Conservation (phyloP, 2,797 vertebrate species). For the Rhyacichthys aspro region DNA sequence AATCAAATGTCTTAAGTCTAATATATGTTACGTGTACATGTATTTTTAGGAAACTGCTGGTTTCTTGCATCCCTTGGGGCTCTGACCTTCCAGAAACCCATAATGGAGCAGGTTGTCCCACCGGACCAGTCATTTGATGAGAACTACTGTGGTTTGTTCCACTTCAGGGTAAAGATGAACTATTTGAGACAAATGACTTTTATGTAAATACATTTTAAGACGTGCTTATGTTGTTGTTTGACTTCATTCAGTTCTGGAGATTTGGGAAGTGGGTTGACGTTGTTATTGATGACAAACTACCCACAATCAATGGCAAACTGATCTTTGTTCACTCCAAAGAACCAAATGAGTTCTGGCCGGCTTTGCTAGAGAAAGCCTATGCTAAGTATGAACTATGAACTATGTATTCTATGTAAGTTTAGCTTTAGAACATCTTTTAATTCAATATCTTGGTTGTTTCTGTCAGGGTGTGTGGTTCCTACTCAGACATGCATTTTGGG, state of each 20-base stretch:
- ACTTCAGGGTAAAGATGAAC: conserved; percentile 7
- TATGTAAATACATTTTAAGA: no score
- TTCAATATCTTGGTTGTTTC: not conserved
- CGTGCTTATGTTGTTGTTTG: not conserved
- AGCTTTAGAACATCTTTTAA: not conserved
- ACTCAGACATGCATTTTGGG: conserved; percentile 83
- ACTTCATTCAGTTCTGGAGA: conserved; percentile 27
- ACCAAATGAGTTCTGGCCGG: conserved; percentile 87
- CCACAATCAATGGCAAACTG: not conserved
- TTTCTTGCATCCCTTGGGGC: conserved; percentile 20
- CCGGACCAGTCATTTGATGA: conserved; percentile 13
- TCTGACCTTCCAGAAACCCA: conserved; percentile 7
- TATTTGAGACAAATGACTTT: not conserved
- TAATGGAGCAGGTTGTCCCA: conserved; percentile 16
- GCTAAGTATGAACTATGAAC: conserved; percentile 84
- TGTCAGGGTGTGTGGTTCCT: conserved; percentile 87
- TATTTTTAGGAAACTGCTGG: conserved; percentile 22
- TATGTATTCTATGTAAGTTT: not conserved
- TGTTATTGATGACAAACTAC: conserved; percentile 24
- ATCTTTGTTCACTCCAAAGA: conserved; percentile 20
- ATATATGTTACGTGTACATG: no score
- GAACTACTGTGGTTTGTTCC: conserved; percentile 17
- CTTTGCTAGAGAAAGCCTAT: conserved; percentile 90
- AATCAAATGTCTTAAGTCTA: no score
- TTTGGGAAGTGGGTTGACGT: conserved; percentile 34